Conservation (phyloP, 2,113 vertebrate genomes). For the Psophia crepitans region DNA sequence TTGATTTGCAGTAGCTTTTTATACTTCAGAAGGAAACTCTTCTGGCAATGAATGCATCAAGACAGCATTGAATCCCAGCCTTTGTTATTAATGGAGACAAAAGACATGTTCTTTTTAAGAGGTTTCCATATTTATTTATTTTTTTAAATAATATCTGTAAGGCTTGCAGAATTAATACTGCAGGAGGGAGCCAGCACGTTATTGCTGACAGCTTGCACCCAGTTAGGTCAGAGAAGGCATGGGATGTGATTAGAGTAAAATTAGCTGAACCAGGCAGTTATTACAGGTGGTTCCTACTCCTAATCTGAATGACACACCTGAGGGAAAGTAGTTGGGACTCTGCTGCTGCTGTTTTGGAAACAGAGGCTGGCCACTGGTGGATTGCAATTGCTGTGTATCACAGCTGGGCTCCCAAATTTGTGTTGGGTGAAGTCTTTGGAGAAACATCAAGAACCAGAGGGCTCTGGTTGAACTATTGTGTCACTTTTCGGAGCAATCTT, state of each 20-base stretch:
- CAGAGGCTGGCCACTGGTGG: neutral
- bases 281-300: neutral
- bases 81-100: neutral
- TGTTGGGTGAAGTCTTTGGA: neutral
- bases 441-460: neutral
- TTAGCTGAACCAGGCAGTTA: neutral
- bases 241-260: neutral
- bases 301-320: neutral
- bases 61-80: neutral
- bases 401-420: neutral
- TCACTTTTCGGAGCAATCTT: neutral
- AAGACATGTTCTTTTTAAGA: neutral
- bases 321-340: rapidly evolving
- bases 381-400: neutral
- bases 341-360: neutral
- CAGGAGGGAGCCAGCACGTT: neutral
- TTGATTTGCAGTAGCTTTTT: neutral
- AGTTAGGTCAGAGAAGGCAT: neutral
- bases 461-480: neutral
- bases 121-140: neutral
- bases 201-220: neutral
- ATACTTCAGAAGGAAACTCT: neutral
- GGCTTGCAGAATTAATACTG: neutral
- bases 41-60: neutral
- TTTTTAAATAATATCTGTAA: neutral